phyloP scores from a whole-genome alignment of 2,888 invertebrate species.

The Lycophotia porphyrea region DNA sequence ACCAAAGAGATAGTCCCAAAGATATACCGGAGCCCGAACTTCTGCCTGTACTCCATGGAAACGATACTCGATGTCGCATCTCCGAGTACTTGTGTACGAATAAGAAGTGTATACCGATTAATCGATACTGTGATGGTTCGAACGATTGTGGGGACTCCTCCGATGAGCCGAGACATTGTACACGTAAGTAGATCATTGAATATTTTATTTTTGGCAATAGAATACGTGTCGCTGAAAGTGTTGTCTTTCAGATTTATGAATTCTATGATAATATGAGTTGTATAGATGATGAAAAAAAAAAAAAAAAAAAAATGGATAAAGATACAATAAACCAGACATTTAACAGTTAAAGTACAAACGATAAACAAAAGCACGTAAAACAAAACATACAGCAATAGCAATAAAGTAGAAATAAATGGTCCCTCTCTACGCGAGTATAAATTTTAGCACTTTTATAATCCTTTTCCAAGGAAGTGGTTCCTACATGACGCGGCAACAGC shows the following conservation, averaged over 20 bases:
- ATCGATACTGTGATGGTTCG: slow-evolving; percentile 94
- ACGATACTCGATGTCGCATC: slow-evolving; percentile 90
- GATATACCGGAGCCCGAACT: slow-evolving; percentile 83
- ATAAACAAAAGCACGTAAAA: slow-evolving; percentile 38
- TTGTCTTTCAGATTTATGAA: not conserved
- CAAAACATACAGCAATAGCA: slow-evolving; percentile 26
- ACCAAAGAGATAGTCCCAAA: slow-evolving; percentile 77
- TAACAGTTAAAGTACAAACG: slow-evolving; percentile 16
- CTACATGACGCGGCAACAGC: slow-evolving; percentile 76
- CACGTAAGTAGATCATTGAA: slow-evolving; percentile 91
- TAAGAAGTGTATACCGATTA: slow-evolving; percentile 92
- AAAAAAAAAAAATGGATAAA: not conserved
- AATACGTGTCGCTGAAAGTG: not conserved
- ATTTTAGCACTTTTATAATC: slow-evolving; percentile 70
- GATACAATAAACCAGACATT: slow-evolving; percentile 16
- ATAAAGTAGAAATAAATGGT: slow-evolving; percentile 54
- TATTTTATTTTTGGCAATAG: not conserved
- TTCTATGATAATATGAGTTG: not conserved
- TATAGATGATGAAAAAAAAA: not conserved
- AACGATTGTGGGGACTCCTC: slow-evolving; percentile 95
- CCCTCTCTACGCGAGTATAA: slow-evolving; percentile 48
- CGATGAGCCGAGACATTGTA: slow-evolving; percentile 95
- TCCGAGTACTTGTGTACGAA: slow-evolving; percentile 93
- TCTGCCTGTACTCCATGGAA: slow-evolving; percentile 84
- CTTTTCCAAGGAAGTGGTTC: slow-evolving; percentile 69